phyloP scores from a whole-genome alignment of 2,113 vertebrate genomes.

The Fukomys damarensis region DNA sequence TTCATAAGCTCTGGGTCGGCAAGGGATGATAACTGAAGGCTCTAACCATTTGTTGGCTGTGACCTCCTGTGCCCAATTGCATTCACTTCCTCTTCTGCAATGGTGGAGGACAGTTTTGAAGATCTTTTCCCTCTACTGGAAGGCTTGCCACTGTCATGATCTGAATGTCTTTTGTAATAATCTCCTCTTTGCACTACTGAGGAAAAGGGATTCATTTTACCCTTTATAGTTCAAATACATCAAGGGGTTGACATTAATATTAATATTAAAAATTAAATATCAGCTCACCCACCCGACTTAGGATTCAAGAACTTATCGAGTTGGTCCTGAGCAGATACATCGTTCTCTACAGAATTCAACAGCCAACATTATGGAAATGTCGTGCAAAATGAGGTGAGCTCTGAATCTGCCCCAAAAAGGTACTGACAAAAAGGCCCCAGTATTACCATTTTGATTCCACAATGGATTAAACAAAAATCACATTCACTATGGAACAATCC shows the following conservation, averaged over 20 bases:
- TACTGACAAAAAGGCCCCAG: conserved; percentile 37
- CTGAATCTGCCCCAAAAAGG: conserved; percentile 34
- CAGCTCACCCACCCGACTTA: conserved; percentile 59
- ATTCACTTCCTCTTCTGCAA: conserved; percentile 82
- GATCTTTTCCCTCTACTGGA: conserved; percentile 83
- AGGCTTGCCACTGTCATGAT: conserved; percentile 79
- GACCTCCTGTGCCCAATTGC: conserved; percentile 89
- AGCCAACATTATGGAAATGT: conserved; percentile 57
- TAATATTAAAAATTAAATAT: conserved; percentile 54
- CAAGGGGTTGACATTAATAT: background rate
- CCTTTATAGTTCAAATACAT: conserved; percentile 61
- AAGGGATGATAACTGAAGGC: conserved; percentile 81
- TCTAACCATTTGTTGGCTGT: conserved; percentile 88
- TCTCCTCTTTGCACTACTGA: conserved; percentile 86
- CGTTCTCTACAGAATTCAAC: conserved; percentile 67
- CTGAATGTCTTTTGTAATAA: conserved; percentile 85
- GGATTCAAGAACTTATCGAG: conserved; percentile 10
- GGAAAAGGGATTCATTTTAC: conserved; percentile 84
- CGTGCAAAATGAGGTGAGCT: conserved; percentile 59
- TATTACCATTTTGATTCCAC: conserved; percentile 56
- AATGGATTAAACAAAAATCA: conserved; percentile 63
- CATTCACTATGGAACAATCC: conserved; percentile 55
- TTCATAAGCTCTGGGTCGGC: conserved; percentile 24
- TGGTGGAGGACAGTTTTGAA: conserved; percentile 85
- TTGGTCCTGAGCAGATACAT: conserved; percentile 47